These are phyloP conservation scores for Cassiopea andromeda DNA, from an alignment of 30 jellyfish, hydroid and myxozoan species.

Conservation along the genomic window DNA sequence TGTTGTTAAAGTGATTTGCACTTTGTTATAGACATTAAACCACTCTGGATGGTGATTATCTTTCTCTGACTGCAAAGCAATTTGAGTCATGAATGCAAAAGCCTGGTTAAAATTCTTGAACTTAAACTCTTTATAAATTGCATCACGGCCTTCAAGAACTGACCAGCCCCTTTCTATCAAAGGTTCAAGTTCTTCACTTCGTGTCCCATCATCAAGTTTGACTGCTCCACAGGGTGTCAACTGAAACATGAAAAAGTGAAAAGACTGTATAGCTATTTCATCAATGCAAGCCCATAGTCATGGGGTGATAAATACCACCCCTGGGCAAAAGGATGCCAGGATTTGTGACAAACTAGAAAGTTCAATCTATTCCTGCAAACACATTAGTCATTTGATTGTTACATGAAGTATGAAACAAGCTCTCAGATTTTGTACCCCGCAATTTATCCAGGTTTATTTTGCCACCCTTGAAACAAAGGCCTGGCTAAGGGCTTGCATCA, in stretches of 20 bases:
- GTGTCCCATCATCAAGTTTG: conserved; percentile 68
- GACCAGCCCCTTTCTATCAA: conserved; percentile 80
- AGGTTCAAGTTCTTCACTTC: conserved; percentile 65
- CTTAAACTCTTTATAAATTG: conserved; percentile 81
- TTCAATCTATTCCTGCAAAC: no score
- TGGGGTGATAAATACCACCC: no score
- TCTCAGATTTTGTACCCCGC: no score
- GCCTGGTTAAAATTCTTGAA: conserved; percentile 93
- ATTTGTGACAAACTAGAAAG: no score
- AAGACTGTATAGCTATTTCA: not conserved
- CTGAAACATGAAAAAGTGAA: conserved; percentile 7
- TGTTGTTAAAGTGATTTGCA: conserved; percentile 87
- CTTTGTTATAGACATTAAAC: conserved; percentile 96
- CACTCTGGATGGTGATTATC: conserved; percentile 98
- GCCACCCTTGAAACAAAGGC: not conserved
- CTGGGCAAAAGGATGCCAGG: no score
- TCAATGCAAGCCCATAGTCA: no score
- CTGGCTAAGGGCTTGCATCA: not conserved
- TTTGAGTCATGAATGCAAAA: conserved; percentile 96
- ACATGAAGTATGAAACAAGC: no score
- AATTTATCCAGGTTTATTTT: not conserved
- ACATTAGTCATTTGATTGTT: no score
- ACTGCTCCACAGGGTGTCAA: conserved; percentile 60
- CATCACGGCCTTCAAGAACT: conserved; percentile 81
- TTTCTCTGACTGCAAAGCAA: conserved; percentile 90